Evolutionary conservation across 2,888 invertebrate genomes (phyloP).

Genomic region (Thereva nobilitata): DNA sequence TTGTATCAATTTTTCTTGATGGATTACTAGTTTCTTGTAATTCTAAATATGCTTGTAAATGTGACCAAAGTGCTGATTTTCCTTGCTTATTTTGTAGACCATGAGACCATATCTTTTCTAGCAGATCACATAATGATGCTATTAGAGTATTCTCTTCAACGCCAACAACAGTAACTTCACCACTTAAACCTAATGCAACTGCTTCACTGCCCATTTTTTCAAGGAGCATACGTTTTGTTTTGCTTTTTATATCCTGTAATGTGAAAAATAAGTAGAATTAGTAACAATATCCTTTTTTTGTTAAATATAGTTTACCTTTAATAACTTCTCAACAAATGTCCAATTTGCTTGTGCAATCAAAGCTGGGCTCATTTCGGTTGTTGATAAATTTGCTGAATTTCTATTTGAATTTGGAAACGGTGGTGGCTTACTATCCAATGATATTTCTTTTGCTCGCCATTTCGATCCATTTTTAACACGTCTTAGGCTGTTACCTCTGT

Average conservation of each 20-base stretch:
- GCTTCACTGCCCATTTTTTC: constrained; percentile 99
- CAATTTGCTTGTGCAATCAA: constrained; percentile 95
- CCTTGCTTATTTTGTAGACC: constrained; percentile 95
- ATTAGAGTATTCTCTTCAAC: constrained; percentile 98
- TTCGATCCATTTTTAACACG: constrained; percentile 65
- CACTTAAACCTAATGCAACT: constrained; percentile 86
- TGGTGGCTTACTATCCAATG: constrained; percentile 59
- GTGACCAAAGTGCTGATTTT: constrained; percentile 97
- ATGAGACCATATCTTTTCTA: constrained; percentile 98
- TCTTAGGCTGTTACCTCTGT: constrained; percentile 62
- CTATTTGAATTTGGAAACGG: constrained; percentile 52
- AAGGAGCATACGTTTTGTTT: constrained; percentile 98
- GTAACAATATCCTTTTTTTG: too few species aligned
- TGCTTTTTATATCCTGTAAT: constrained; percentile 81
- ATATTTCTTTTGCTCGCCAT: constrained; percentile 67
- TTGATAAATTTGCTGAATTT: constrained; percentile 55
- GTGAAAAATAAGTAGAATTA: constrained; percentile 14
- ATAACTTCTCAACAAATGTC: constrained; percentile 95
- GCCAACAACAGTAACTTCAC: constrained; percentile 70
- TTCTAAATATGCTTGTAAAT: constrained; percentile 87
- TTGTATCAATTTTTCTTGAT: constrained; percentile 62
- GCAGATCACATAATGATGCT: constrained; percentile 94
- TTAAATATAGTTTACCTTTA: too few species aligned
- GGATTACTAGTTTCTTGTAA: constrained; percentile 69
- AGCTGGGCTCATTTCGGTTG: constrained; percentile 70